A percentile compares a stretch with the other conserved stretches of the same genome.
phyloP scores from a whole-genome alignment of 2,113 vertebrate species.

The Neotragus moschatus region DNA sequence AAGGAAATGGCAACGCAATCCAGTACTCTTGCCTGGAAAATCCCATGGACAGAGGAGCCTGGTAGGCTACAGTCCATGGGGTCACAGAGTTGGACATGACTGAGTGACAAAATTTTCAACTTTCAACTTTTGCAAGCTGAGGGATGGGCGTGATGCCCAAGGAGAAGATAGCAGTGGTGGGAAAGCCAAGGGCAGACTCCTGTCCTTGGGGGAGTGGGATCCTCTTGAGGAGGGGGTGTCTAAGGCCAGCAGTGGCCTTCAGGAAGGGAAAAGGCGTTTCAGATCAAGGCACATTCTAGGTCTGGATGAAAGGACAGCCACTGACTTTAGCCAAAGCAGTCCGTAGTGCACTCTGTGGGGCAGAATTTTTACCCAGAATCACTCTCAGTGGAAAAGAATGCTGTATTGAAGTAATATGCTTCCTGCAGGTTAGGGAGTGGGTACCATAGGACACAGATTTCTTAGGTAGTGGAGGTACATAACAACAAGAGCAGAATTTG shows the following conservation, averaged over 20 bases:
- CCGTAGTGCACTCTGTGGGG: neutral
- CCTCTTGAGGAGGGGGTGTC: neutral
- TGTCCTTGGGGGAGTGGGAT: accelerated
- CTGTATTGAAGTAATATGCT: neutral
- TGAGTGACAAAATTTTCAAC: neutral
- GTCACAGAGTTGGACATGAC: neutral
- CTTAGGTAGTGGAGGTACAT: neutral
- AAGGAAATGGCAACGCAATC: neutral
- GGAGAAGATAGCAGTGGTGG: neutral
- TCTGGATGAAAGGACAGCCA: neutral
- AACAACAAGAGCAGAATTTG: neutral
- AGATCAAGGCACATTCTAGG: accelerated
- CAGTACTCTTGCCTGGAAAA: neutral
- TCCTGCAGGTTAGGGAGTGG: neutral
- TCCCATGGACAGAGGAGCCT: neutral
- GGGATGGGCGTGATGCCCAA: neutral
- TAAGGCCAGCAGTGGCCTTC: neutral
- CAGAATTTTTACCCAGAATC: neutral
- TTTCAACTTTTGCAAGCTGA: neutral
- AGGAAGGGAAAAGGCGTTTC: neutral
- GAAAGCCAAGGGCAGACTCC: neutral
- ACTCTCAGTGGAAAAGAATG: neutral
- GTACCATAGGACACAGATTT: neutral
- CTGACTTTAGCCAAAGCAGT: neutral
- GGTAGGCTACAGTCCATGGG: neutral